Conservation (phyloP, 2,797 vertebrate genomes). For the Pipistrellus pygmaeus region DNA sequence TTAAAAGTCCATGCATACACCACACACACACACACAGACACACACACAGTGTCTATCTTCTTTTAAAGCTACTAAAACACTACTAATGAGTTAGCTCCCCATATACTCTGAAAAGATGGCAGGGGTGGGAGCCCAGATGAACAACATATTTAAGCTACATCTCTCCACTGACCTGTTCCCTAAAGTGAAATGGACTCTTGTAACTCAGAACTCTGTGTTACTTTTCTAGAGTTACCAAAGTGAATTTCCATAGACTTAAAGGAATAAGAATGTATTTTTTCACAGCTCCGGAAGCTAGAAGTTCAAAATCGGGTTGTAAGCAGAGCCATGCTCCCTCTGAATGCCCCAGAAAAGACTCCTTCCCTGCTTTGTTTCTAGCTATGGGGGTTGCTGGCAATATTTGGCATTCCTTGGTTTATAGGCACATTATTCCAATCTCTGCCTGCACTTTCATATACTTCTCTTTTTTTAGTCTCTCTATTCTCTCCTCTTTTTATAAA, state of each 20-base stretch:
- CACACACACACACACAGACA: not conserved
- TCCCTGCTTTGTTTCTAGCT: not conserved
- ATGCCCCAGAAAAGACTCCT: not conserved
- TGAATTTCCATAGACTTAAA: not conserved
- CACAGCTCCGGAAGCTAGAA: not conserved
- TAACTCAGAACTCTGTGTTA: not conserved
- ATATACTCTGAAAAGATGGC: not conserved
- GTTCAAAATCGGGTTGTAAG: not conserved
- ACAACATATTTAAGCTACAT: not conserved
- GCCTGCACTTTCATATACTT: not conserved
- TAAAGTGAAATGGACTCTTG: not conserved
- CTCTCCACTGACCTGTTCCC: not conserved
- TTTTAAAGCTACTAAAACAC: not conserved
- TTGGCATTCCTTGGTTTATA: not conserved
- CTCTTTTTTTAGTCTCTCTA: not conserved
- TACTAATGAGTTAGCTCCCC: not conserved
- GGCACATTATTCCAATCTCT: not conserved
- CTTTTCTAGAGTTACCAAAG: not conserved
- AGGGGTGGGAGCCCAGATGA: not conserved
- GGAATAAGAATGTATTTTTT: not conserved
- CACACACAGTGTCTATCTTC: not conserved
- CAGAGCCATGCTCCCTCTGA: not conserved
- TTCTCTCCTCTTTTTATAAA: not conserved
- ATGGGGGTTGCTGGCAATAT: fast-evolving
- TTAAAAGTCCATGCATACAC: not conserved